Percentiles rank a stretch among this genome's conserved stretches.
Evolutionary conservation across 2,888 invertebrate genomes (phyloP).

Genomic region (Cephalotes varians): DNA sequence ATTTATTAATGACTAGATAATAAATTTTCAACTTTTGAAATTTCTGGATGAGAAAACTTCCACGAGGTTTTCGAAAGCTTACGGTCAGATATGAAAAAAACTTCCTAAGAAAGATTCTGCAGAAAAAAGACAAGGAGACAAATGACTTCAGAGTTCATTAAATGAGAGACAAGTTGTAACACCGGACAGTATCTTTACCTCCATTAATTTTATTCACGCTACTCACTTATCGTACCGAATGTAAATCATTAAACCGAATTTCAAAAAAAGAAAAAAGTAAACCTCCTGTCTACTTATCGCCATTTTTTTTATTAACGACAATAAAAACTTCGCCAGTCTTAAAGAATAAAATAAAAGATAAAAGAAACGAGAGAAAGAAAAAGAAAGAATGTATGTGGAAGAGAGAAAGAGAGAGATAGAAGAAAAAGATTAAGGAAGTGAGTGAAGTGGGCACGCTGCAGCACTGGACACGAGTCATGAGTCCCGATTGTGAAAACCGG

Average conservation of each 20-base stretch:
- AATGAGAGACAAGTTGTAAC: conserved; percentile 26
- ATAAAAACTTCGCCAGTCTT: neutral
- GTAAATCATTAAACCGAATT: conserved; percentile 12
- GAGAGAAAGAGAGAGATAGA: conserved; percentile 2
- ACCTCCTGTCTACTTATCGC: neutral
- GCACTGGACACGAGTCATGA: conserved; percentile 51
- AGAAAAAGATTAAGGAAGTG: conserved; percentile 34
- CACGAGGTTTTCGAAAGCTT: neutral
- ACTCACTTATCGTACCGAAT: neutral
- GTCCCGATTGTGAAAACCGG: conserved; percentile 67
- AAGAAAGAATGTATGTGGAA: neutral
- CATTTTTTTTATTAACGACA: neutral
- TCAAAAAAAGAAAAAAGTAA: neutral
- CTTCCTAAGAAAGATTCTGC: neutral
- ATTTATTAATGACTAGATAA: neutral
- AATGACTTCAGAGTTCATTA: conserved; percentile 45
- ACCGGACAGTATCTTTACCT: conserved; percentile 19
- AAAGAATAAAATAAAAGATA: neutral
- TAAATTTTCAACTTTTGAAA: neutral
- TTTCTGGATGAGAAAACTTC: conserved; percentile 5
- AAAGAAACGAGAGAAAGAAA: neutral
- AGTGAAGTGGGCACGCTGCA: neutral
- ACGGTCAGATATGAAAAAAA: neutral
- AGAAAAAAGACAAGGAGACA: conserved; percentile 11
- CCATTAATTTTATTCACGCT: conserved; percentile 34